phyloP scores from a whole-genome alignment of 2,797 vertebrate genomes.

The Danio albolineatus region DNA sequence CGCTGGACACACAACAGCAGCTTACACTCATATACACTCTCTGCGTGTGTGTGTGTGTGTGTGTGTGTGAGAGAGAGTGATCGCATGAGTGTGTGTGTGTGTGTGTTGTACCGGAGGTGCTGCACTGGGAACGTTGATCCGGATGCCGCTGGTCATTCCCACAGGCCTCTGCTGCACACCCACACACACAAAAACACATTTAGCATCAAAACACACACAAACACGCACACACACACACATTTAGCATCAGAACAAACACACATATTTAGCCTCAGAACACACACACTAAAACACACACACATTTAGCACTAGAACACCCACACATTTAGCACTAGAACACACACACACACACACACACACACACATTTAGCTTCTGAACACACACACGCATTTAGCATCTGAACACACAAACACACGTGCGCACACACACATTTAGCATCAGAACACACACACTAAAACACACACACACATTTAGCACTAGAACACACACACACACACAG shows the following conservation, averaged over 20 bases:
- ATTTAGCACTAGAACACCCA: conserved; percentile 1
- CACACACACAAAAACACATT: not conserved
- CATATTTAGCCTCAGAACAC: no score
- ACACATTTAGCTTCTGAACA: not conserved
- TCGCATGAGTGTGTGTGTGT: not conserved
- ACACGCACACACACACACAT: not conserved
- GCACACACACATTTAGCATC: not conserved
- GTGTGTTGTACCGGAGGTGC: conserved; percentile 65
- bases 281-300: conserved; percentile 23
- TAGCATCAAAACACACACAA: conserved; percentile 36
- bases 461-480: not conserved
- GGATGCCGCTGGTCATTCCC: conserved; percentile 73
- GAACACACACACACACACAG: not conserved
- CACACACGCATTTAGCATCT: conserved; percentile 57
- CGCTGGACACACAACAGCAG: conserved; percentile 56
- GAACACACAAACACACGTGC: not conserved
- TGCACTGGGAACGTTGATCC: conserved; percentile 62
- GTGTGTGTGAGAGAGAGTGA: not conserved
- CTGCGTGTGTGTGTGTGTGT: no score
- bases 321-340: not conserved
- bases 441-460: conserved; percentile 43
- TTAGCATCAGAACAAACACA: no score
- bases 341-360: not conserved
- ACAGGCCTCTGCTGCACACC: conserved; percentile 76
- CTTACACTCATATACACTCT: not conserved